phyloP scores from a whole-genome alignment of 2,888 invertebrate species.

The Micoletzkya japonica region DNA sequence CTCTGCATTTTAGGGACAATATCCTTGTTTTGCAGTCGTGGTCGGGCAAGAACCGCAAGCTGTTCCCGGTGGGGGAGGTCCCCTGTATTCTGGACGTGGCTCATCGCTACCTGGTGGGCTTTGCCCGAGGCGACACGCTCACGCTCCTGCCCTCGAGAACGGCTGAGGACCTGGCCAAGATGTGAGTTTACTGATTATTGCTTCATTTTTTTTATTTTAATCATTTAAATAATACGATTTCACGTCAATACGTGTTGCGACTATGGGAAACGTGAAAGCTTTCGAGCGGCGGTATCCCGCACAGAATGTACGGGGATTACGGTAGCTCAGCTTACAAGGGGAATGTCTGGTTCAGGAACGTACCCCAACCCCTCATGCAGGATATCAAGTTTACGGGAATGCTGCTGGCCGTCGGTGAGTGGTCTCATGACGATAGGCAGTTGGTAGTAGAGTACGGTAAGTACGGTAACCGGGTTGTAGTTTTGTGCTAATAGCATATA shows the following conservation, averaged over 20 bases:
- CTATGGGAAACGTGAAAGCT: no score
- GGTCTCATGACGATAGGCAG: no score
- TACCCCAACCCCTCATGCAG: background rate
- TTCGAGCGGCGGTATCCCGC: no score
- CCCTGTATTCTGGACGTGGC: constrained; percentile 18
- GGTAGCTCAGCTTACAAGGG: no score
- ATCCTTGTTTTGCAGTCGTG: constrained; percentile 20
- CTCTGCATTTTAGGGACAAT: no score
- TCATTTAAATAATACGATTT: background rate
- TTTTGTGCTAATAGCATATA: background rate
- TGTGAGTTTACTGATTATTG: no score
- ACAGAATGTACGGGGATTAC: no score
- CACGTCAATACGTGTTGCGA: background rate
- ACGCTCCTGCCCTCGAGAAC: constrained; percentile 31
- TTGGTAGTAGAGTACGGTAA: no score
- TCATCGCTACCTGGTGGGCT: constrained; percentile 11
- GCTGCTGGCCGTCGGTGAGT: constrained; percentile 36
- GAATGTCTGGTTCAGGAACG: no score
- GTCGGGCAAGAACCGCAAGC: constrained; percentile 14
- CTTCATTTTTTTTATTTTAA: no score
- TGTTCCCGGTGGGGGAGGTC: constrained; percentile 21
- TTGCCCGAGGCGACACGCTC: constrained; percentile 20
- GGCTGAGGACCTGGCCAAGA: background rate
- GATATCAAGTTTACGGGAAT: constrained; percentile 38
- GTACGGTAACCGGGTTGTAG: no score